phyloP scores from a whole-genome alignment of 2,888 invertebrate genomes.

The Aphidius colemani region DNA sequence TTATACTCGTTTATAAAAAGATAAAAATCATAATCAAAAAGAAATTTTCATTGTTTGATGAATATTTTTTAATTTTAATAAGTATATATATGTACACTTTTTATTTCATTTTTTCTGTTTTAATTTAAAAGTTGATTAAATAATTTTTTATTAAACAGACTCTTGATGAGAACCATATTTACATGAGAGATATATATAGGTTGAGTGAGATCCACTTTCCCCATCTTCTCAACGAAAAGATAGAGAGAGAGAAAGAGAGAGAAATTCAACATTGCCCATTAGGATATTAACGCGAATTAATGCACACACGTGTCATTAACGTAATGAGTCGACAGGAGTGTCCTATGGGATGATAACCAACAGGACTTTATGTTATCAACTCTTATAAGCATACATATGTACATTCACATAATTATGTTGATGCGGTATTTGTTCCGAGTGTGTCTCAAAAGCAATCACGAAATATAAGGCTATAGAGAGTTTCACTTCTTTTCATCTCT shows the following conservation, averaged over 20 bases:
- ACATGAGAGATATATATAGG: not conserved
- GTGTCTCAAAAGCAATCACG: constrained; percentile 57
- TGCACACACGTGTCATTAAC: constrained; percentile 57
- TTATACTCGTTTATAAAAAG: no score
- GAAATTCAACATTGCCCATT: constrained; percentile 48
- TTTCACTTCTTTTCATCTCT: no score
- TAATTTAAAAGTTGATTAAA: no score
- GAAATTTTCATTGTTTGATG: no score
- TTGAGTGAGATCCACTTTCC: no score
- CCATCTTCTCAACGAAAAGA: constrained; percentile 18
- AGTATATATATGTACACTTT: no score
- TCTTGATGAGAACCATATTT: no score
- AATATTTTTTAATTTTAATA: no score
- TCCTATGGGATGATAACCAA: constrained; percentile 34
- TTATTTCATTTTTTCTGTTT: no score
- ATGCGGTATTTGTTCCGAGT: constrained; percentile 45
- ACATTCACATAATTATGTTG: constrained; percentile 15
- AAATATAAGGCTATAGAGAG: constrained; percentile 36
- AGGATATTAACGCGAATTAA: constrained; percentile 60
- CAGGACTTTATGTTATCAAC: not conserved
- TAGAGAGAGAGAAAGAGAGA: constrained; percentile 25
- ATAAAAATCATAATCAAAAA: no score
- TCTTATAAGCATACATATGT: no score
- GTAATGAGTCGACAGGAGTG: constrained; percentile 57
- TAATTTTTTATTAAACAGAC: no score